Conservation (phyloP, 2,113 vertebrate genomes). For the Oncorhynchus keta region DNA sequence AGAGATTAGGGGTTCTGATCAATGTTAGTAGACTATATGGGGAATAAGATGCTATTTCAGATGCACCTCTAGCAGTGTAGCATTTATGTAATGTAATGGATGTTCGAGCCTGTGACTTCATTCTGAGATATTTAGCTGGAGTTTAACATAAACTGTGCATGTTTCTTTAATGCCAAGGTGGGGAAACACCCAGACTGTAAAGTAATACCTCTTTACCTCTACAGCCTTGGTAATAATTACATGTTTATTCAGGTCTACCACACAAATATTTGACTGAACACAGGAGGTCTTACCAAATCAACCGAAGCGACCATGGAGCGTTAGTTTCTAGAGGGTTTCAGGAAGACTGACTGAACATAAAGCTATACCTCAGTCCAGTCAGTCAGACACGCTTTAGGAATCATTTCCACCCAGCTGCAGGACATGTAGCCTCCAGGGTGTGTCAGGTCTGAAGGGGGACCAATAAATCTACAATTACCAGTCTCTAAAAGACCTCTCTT, state of each 20-base stretch:
- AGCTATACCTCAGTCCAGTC: background rate
- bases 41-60: no score
- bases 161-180: background rate
- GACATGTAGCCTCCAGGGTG: background rate
- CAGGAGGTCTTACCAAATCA: slow-evolving; percentile 12
- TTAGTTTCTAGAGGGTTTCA: background rate
- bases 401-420: slow-evolving; percentile 15
- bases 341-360: slow-evolving; percentile 6
- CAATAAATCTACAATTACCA: slow-evolving; percentile 33
- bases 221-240: background rate
- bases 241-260: slow-evolving; percentile 32
- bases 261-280: slow-evolving; percentile 21
- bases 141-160: background rate
- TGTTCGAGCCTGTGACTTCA: no score
- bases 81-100: no score
- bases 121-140: no score
- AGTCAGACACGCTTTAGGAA: slow-evolving; percentile 1
- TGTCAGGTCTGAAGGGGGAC: slow-evolving; percentile 11
- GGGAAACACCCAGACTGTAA: slow-evolving; percentile 21
- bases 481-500: slow-evolving; percentile 22
- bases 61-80: no score
- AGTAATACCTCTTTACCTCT: slow-evolving; percentile 11
- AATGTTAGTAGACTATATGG: no score
- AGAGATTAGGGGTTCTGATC: no score
- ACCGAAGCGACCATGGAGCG: background rate